phyloP scores from a whole-genome alignment of 2,888 invertebrate species.

The Parascotia fuliginaria region DNA sequence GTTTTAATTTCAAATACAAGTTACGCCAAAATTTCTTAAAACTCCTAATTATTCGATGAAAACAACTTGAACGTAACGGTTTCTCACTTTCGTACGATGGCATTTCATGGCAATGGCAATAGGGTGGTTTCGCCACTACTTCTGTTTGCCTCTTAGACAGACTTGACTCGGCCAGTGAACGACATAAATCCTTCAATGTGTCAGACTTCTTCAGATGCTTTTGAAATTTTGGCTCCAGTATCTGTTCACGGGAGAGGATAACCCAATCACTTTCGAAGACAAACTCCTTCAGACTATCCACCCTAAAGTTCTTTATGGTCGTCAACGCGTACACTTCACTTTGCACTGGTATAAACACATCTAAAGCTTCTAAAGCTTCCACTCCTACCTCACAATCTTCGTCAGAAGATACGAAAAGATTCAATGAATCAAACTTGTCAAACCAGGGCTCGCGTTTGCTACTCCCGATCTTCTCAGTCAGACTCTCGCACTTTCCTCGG shows the following conservation, averaged over 20 bases:
- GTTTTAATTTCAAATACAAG: slow-evolving; percentile 20
- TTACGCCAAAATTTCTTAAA: slow-evolving; percentile 28
- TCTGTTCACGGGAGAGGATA: slow-evolving; percentile 61
- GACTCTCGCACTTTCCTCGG: slow-evolving; percentile 83
- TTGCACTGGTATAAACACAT: slow-evolving; percentile 33
- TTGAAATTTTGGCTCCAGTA: slow-evolving; percentile 70
- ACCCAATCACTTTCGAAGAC: slow-evolving; percentile 77
- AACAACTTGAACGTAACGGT: slow-evolving; percentile 41
- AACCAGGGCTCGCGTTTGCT: slow-evolving; percentile 45
- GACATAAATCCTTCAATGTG: slow-evolving; percentile 62
- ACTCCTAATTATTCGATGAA: slow-evolving; percentile 29
- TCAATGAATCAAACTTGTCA: slow-evolving; percentile 49
- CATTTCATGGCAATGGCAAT: slow-evolving; percentile 68
- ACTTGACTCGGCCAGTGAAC: slow-evolving; percentile 54
- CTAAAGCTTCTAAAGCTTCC: slow-evolving; percentile 44
- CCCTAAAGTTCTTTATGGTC: slow-evolving; percentile 71
- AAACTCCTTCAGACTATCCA: slow-evolving; percentile 64
- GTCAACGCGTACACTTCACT: slow-evolving; percentile 70
- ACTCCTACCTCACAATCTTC: slow-evolving; percentile 30
- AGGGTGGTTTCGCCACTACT: slow-evolving; percentile 62
- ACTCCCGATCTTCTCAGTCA: slow-evolving; percentile 45
- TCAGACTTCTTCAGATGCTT: slow-evolving; percentile 58
- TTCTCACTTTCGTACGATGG: slow-evolving; percentile 44
- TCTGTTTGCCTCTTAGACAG: slow-evolving; percentile 48
- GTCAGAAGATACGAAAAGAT: slow-evolving; percentile 30